phyloP scores from a whole-genome alignment of 2,113 vertebrate species.

The Callopanchax toddi region DNA sequence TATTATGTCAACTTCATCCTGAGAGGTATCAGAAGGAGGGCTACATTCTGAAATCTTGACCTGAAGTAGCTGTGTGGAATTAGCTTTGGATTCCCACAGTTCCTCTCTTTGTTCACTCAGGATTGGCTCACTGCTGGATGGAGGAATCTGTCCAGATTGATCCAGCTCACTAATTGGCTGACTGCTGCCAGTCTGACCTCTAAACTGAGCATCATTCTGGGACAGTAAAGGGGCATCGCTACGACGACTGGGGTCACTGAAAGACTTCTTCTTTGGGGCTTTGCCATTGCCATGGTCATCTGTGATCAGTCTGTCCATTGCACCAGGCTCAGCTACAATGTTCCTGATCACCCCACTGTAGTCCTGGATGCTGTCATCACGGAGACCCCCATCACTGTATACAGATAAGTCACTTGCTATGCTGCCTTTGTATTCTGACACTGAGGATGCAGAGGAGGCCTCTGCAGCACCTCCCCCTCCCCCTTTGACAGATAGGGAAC shows the following conservation, averaged over 20 bases:
- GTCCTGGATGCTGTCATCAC: constrained; percentile 81
- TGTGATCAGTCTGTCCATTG: constrained; percentile 84
- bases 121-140: constrained; percentile 95
- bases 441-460: constrained; percentile 51
- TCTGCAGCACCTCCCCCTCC: constrained; percentile 54
- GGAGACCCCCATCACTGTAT: constrained; percentile 85
- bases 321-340: constrained; percentile 90
- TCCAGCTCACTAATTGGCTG: constrained; percentile 91
- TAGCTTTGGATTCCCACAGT: constrained; percentile 70
- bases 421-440: constrained; percentile 85
- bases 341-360: constrained; percentile 91
- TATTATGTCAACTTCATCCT: constrained; percentile 53
- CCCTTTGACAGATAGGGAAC: constrained; percentile 88
- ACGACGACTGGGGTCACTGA: constrained; percentile 96
- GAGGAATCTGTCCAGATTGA: constrained; percentile 81
- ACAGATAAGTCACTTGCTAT: constrained; percentile 92
- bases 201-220: constrained; percentile 66
- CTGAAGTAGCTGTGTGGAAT: constrained; percentile 37
- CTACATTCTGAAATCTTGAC: constrained; percentile 74
- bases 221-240: constrained; percentile 72
- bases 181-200: constrained; percentile 74
- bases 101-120: constrained; percentile 83
- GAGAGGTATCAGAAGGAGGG: constrained; percentile 52
- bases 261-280: constrained; percentile 94
- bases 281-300: constrained; percentile 90